Base-by-base conservation (phyloP, 2,888 invertebrate species). In the Dynastes tityus region DNA sequence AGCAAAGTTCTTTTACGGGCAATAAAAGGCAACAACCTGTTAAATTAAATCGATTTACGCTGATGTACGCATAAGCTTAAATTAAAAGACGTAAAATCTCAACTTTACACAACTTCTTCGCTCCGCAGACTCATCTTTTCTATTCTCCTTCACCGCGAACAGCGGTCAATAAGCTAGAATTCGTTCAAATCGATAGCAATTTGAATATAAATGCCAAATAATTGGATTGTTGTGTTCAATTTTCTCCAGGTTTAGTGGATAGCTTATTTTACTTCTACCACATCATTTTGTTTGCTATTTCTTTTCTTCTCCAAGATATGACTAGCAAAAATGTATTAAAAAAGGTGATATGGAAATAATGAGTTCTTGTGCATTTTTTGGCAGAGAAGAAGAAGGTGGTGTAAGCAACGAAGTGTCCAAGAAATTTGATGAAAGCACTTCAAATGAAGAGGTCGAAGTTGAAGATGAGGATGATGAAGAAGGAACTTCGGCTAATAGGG, bases 391-490 rank as follows among this genome's bases (percentile, higher is more conserved):
- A 45, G 32, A 45, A 11, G 8, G 11, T 45, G 9, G 11, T 11
- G 45, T 40, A 37, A 37, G n/a, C 13, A 55, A 55, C 8, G 16
- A 37, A 37, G 32, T 37, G 5, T 37, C 5, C 32, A 5, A 13
- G 22, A 29, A 55, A 58, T 55, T 51, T 49, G 63, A 71, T 63
- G 32, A 53, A 58, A 32, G 49, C 11, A 37, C 22, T 11, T 6
- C 6, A 11, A 22, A 61, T 9, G 61, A 77, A 61, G 75, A 76
- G 51, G 32, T 37, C 51, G 53, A 70, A 27, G 55, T 2, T 11
- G 71, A 27, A n/a, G 70, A 61, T 3, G 61, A 55, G 22, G 68
- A 58, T n/a, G 63, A 55, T 45, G 40, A n/a, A 13, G 65, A 67
- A 32, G 27, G 16, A 11, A 49, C 61, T 9, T 55, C 76, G 49